These are phyloP conservation scores for Hirtodrosophila confusa DNA, from an alignment of 2,888 invertebrate species.

Conservation along the genomic window DNA sequence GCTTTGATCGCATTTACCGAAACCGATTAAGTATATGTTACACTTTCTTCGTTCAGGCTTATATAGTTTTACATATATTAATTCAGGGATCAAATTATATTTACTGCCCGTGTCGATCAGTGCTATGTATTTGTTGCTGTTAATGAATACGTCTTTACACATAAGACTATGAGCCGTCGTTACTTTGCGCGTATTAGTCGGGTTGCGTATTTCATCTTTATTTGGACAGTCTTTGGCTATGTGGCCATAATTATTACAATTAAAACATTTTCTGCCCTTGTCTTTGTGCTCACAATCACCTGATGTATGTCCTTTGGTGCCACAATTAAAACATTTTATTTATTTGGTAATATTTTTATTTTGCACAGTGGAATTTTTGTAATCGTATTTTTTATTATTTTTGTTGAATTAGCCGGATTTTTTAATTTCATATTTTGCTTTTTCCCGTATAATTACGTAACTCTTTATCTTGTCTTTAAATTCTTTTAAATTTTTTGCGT, in stretches of 20 bases:
- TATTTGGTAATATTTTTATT: too few species aligned
- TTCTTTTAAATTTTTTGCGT: conserved; percentile 5
- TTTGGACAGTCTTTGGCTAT: conserved; percentile 2
- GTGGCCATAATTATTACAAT: conserved; percentile 2
- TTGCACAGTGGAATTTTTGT: too few species aligned
- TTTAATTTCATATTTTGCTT: too few species aligned
- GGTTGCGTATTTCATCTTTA: background rate
- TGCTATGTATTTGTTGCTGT: too few species aligned
- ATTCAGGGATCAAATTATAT: too few species aligned
- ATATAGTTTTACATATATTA: too few species aligned
- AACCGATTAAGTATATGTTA: too few species aligned
- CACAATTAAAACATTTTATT: conserved; percentile 6
- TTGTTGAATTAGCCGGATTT: too few species aligned
- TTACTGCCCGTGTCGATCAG: too few species aligned
- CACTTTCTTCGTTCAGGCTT: too few species aligned
- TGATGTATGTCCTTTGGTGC: conserved; percentile 5
- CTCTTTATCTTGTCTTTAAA: conserved; percentile 11
- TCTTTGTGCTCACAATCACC: conserved; percentile 5
- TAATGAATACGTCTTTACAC: background rate
- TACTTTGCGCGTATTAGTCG: background rate
- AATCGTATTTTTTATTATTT: too few species aligned
- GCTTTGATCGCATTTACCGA: too few species aligned
- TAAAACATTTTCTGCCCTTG: background rate
- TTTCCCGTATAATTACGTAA: background rate
- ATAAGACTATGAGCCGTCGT: background rate